Evolutionary conservation across 2,113 vertebrate genomes (phyloP).

Genomic region (Lophius piscatorius): DNA sequence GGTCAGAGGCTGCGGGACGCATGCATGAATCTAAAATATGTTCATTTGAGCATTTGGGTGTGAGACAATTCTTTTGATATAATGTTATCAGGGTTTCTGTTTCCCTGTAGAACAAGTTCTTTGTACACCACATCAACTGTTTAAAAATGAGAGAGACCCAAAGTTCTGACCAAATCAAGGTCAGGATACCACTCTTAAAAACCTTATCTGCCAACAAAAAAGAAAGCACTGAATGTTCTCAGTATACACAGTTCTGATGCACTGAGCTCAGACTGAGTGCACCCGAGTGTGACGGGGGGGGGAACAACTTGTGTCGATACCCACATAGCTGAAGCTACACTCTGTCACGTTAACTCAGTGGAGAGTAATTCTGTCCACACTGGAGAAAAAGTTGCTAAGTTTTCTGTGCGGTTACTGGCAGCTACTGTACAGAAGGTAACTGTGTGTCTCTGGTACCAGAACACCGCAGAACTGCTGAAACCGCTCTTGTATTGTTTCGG

Average conservation of each 20-base stretch:
- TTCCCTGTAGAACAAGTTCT: conserved; percentile 2
- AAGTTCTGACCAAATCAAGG: conserved; percentile 17
- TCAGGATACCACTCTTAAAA: conserved; percentile 32
- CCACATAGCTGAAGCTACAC: neutral
- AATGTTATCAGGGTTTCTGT: too few species aligned
- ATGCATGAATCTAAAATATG: conserved; percentile 9
- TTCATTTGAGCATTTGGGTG: neutral
- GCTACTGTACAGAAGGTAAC: neutral
- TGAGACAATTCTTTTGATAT: conserved; percentile 11
- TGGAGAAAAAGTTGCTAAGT: neutral
- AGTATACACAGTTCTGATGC: neutral
- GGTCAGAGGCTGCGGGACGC: neutral
- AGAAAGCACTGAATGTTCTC: conserved; percentile 28
- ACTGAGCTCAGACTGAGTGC: conserved; percentile 7
- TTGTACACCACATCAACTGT: conserved; percentile 25
- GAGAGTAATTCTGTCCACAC: neutral
- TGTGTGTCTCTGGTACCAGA: too few species aligned
- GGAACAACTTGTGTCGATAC: conserved; percentile 16
- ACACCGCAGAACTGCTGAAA: too few species aligned
- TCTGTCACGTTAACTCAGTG: conserved; percentile 19
- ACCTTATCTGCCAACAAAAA: conserved; percentile 16
- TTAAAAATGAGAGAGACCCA: conserved; percentile 16
- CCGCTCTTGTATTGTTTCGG: too few species aligned
- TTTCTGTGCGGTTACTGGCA: neutral
- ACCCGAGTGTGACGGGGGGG: conserved; percentile 9